These are phyloP conservation scores for Julus scandinavius DNA, from an alignment of 2,888 invertebrate genomes.

Conservation along the genomic window DNA sequence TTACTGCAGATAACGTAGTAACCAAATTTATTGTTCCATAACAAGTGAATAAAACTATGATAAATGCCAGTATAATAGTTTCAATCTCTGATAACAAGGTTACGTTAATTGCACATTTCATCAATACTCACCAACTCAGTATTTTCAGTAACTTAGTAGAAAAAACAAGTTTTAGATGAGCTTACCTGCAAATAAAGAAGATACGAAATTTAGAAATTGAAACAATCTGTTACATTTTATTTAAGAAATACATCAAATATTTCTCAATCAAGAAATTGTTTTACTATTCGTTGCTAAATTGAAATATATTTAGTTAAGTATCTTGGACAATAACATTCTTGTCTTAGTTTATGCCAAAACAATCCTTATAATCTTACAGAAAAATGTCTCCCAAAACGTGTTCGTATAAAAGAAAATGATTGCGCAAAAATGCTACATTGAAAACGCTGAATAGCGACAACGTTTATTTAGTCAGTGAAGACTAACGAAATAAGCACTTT, in stretches of 20 bases:
- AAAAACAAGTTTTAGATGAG: neutral
- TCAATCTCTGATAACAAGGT: no score
- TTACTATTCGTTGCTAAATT: no score
- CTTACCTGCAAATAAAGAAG: neutral
- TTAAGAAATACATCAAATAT: neutral
- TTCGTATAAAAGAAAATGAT: neutral
- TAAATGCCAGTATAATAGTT: no score
- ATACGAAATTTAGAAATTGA: neutral
- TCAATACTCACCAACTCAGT: neutral
- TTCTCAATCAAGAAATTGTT: neutral
- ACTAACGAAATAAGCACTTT: neutral
- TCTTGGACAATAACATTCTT: no score
- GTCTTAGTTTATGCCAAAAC: no score
- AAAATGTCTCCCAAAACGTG: neutral
- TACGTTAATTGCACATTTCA: neutral
- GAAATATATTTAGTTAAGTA: no score
- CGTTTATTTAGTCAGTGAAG: neutral
- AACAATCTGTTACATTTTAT: neutral
- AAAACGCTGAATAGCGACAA: neutral
- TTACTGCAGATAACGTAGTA: no score
- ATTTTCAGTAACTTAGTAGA: neutral
- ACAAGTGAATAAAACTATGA: no score
- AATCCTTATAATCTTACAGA: no score
- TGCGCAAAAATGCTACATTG: neutral
- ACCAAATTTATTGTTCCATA: no score